These are phyloP conservation scores for Hyposoter didymator DNA, from an alignment of 2,888 invertebrate species.

Conservation along the genomic window DNA sequence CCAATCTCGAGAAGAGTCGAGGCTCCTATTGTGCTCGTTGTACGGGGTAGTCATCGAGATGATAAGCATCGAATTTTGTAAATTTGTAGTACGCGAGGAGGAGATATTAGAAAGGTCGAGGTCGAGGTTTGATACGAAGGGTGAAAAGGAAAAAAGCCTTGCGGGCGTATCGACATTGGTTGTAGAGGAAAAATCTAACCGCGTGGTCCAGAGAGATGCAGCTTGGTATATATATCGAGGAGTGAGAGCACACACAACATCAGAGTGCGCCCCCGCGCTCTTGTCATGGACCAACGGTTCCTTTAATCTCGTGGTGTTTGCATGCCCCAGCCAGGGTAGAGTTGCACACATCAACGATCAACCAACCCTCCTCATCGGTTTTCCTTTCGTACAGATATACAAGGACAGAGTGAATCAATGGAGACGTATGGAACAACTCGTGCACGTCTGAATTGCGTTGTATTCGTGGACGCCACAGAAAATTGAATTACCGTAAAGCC, in stretches of 20 bases:
- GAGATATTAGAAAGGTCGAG: constrained; percentile 54
- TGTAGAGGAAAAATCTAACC: constrained; percentile 61
- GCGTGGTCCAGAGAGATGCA: constrained; percentile 31
- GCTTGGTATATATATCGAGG: constrained; percentile 55
- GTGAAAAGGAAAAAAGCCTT: constrained; percentile 63
- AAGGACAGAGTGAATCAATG: constrained; percentile 48
- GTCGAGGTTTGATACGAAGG: constrained; percentile 42
- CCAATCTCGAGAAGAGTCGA: not conserved
- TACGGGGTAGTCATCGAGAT: constrained; percentile 2
- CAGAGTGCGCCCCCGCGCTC: constrained; percentile 56
- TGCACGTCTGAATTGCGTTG: constrained; percentile 58
- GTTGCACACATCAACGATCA: constrained; percentile 64
- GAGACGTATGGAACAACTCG: constrained; percentile 59
- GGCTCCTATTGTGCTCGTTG: not conserved
- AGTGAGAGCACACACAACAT: constrained; percentile 45
- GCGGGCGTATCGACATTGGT: constrained; percentile 68
- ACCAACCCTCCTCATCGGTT: constrained; percentile 53
- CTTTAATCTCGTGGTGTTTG: constrained; percentile 84
- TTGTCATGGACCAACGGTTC: constrained; percentile 77
- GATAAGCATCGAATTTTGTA: constrained; percentile 48
- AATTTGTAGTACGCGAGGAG: constrained; percentile 43
- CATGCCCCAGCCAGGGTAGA: constrained; percentile 77
- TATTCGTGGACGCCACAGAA: constrained; percentile 71
- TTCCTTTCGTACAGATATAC: not conserved
- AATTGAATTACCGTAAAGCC: constrained; percentile 75